Evolutionary conservation across 2,797 vertebrate species (phyloP).

Genomic region (Melopsittacus undulatus): DNA sequence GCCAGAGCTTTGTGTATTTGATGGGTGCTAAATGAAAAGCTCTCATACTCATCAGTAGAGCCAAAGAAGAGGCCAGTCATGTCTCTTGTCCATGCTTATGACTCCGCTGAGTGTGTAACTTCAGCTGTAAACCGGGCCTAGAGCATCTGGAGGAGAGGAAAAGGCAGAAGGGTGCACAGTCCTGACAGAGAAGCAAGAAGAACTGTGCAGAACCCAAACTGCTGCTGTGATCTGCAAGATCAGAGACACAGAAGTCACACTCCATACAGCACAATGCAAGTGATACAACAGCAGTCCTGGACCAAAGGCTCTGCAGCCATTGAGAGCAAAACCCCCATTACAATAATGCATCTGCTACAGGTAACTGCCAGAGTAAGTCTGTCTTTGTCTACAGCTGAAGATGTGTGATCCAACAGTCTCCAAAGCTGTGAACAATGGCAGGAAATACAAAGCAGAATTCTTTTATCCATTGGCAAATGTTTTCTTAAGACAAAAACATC

Average conservation of each 20-base stretch:
- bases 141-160: not conserved
- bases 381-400: not conserved
- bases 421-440: not conserved
- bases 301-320: not conserved
- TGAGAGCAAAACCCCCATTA: not conserved
- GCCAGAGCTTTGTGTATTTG: not conserved
- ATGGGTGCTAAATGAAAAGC: not conserved
- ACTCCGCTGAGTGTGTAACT: not conserved
- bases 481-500: not conserved
- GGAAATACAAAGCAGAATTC: not conserved
- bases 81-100: fast-evolving
- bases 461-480: not conserved
- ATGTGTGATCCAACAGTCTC: fast-evolving
- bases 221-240: not conserved
- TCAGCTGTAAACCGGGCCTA: not conserved
- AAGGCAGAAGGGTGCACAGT: no score
- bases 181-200: not conserved
- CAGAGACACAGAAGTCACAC: not conserved
- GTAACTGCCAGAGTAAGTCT: not conserved
- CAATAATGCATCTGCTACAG: no score
- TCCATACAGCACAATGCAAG: not conserved
- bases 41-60: not conserved
- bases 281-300: fast-evolving
- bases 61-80: not conserved
- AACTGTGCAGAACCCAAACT: not conserved